Percentiles rank a stretch among this genome's conserved stretches.
These are phyloP conservation scores for Pelodytes ibericus DNA, from an alignment of 2,797 vertebrate species.

Conservation along the genomic window DNA sequence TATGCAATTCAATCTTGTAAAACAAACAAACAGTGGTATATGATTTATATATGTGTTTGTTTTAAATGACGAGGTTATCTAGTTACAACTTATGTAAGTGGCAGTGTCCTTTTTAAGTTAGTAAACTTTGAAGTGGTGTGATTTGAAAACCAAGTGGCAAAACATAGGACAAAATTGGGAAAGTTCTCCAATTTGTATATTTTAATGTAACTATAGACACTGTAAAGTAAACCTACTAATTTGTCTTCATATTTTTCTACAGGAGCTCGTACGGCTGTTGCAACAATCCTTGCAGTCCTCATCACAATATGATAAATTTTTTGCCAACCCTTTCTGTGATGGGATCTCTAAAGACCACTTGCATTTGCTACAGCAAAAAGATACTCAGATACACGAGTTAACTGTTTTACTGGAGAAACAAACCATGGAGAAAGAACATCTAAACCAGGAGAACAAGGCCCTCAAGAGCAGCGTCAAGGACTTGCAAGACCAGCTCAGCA, in stretches of 20 bases:
- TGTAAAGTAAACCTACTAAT: too few relatives aligned
- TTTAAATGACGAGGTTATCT: too few relatives aligned
- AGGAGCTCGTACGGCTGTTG: constrained; percentile 94
- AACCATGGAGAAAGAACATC: constrained; percentile 83
- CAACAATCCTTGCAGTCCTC: constrained; percentile 94
- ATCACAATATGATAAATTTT: constrained; percentile 84
- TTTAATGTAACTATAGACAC: too few relatives aligned
- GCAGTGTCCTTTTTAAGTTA: too few relatives aligned
- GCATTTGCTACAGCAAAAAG: constrained; percentile 79
- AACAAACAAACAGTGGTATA: too few relatives aligned
- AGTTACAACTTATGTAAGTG: too few relatives aligned
- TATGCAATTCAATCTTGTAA: too few relatives aligned
- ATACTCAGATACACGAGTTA: constrained; percentile 83
- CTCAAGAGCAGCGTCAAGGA: constrained; percentile 89
- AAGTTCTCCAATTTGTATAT: too few relatives aligned
- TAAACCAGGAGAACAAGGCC: constrained; percentile 84
- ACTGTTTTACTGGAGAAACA: constrained; percentile 86
- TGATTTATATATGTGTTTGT: too few relatives aligned
- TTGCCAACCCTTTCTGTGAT: constrained; percentile 67
- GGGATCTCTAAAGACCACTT: constrained; percentile 64
- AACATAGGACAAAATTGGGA: too few relatives aligned
- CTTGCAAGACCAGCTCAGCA: constrained; percentile 87
- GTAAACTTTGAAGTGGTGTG: too few relatives aligned
- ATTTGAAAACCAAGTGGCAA: too few relatives aligned
- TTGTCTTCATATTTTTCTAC: constrained; percentile 37